Conservation (phyloP, 2,888 invertebrate genomes). For the Frankliniella fusca region DNA sequence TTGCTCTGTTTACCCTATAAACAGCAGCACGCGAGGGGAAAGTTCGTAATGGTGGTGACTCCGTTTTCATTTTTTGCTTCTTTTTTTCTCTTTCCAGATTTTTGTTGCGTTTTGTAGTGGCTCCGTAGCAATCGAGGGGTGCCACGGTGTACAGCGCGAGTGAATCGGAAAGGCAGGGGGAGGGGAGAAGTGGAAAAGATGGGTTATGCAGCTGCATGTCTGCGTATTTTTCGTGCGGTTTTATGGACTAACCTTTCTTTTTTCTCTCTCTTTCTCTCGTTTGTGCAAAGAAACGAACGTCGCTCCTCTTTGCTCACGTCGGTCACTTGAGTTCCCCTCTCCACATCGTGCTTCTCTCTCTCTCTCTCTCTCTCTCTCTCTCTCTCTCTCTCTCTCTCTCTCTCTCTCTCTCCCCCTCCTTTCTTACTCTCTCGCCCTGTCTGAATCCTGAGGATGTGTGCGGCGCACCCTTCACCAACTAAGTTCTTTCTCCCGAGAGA, state of each 20-base stretch:
- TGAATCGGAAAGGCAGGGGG: not conserved
- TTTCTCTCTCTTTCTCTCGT: not conserved
- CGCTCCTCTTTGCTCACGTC: not conserved
- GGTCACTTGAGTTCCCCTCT: not conserved
- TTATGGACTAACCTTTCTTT: constrained; percentile 14
- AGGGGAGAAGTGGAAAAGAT: constrained; percentile 8
- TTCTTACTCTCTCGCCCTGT: not conserved
- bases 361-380: not conserved
- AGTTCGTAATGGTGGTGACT: not conserved
- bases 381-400: not conserved
- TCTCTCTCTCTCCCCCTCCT: not conserved
- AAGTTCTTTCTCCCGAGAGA: too few relatives aligned
- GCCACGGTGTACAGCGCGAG: not conserved
- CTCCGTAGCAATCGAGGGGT: not conserved
- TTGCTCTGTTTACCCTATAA: constrained; percentile 22
- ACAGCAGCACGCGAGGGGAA: not conserved
- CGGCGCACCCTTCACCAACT: too few relatives aligned
- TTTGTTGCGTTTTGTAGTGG: constrained; percentile 11
- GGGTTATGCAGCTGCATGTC: constrained; percentile 25
- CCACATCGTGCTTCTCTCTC: not conserved
- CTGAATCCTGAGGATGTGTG: too few relatives aligned
- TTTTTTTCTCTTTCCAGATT: not conserved
- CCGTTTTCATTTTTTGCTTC: not conserved
- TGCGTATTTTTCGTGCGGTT: constrained; percentile 26
- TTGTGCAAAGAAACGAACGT: constrained; percentile 17